A percentile compares a stretch with the other conserved stretches of the same genome.
These are phyloP conservation scores for Anadara kagoshimensis DNA, from an alignment of 1,140 invertebrate species.

Conservation along the genomic window DNA sequence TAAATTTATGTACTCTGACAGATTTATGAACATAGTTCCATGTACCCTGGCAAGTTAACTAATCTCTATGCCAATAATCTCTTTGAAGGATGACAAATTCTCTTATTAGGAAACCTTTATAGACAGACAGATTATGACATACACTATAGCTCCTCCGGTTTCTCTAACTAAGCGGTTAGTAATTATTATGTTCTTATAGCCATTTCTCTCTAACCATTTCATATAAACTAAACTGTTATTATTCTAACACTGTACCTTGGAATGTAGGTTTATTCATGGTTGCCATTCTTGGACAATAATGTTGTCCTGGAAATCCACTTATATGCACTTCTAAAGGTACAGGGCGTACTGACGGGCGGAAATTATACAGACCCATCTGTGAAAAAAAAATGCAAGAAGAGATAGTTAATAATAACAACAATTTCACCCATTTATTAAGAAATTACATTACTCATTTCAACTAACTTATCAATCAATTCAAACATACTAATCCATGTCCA, in stretches of 20 bases:
- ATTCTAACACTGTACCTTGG: slow-evolving; percentile 76
- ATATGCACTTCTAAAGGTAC: slow-evolving; percentile 98
- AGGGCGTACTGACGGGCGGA: slow-evolving; percentile 96
- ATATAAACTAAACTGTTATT: background rate
- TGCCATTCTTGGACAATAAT: slow-evolving; percentile 99
- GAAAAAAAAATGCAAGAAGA: background rate
- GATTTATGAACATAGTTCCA: no score
- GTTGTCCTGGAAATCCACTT: slow-evolving; percentile 93
- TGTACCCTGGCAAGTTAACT: no score
- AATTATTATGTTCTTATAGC: no score
- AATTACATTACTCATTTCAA: background rate
- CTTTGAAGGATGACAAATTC: no score
- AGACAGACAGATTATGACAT: no score
- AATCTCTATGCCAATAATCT: no score
- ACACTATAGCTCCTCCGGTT: no score
- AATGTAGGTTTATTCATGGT: slow-evolving; percentile 99
- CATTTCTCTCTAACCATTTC: background rate
- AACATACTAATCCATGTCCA: no score
- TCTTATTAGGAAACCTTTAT: no score
- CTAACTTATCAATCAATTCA: no score
- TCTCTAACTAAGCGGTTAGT: no score
- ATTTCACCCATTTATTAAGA: background rate
- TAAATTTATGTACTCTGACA: no score
- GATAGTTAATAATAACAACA: background rate
- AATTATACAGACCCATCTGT: slow-evolving; percentile 94